A percentile compares a stretch with the other conserved stretches of the same genome.
Conservation (phyloP, 2,113 vertebrate genomes). For the Lynx canadensis region DNA sequence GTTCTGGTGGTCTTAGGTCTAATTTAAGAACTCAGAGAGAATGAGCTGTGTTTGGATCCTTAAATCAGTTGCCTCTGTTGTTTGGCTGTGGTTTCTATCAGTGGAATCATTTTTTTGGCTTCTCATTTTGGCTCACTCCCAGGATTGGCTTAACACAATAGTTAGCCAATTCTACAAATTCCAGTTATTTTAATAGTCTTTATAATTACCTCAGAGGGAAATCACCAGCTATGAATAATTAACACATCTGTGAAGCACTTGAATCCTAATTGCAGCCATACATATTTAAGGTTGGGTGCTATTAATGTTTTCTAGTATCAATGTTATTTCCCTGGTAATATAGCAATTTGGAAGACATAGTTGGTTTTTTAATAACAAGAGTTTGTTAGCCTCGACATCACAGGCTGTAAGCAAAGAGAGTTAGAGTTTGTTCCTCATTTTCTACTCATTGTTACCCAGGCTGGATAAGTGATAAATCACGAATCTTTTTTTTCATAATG, state of each 20-base stretch:
- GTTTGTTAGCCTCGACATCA: background rate
- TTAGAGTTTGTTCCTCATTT: background rate
- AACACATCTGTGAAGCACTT: background rate
- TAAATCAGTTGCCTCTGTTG: background rate
- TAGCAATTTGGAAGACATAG: background rate
- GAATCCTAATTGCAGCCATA: background rate
- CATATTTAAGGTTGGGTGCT: background rate
- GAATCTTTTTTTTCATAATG: background rate
- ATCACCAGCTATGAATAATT: background rate
- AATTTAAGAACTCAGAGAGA: background rate
- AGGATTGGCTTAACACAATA: background rate
- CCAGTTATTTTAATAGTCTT: background rate
- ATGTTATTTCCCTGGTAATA: background rate
- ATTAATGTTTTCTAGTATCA: background rate
- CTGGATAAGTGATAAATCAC: background rate
- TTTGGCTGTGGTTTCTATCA: background rate
- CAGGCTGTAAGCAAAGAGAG: background rate
- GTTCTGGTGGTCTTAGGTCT: background rate
- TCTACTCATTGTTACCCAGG: background rate
- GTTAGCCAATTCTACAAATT: slow-evolving; percentile 4
- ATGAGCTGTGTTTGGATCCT: slow-evolving; percentile 17
- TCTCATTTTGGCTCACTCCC: slow-evolving; percentile 26
- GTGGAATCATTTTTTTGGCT: slow-evolving; percentile 26
- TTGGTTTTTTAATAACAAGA: background rate
- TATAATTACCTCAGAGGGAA: background rate